A percentile compares a stretch with the other conserved stretches of the same genome.
These are phyloP conservation scores for Gerris buenoi DNA, from an alignment of 1,140 invertebrate genomes.

Conservation along the genomic window DNA sequence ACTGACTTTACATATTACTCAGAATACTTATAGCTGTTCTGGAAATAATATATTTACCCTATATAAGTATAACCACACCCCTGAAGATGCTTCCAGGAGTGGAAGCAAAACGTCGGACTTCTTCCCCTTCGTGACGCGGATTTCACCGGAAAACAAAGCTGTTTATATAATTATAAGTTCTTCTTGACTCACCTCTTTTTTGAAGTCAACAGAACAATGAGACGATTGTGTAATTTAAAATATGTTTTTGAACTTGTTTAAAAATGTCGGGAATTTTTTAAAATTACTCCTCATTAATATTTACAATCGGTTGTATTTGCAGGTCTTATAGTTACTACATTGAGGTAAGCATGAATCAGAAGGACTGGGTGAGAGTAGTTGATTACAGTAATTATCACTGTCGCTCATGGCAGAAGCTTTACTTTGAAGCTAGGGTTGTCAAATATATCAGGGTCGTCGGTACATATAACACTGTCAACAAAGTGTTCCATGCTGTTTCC, in stretches of 20 bases:
- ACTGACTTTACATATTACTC: too few species aligned
- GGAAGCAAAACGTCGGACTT: too few species aligned
- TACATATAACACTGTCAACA: constrained; percentile 90
- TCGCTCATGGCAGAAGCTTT: constrained; percentile 90
- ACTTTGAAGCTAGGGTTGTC: constrained; percentile 79
- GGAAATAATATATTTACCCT: too few species aligned
- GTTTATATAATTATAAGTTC: too few species aligned
- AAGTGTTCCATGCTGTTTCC: constrained; percentile 84
- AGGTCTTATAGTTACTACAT: constrained; percentile 92
- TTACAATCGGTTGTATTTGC: constrained; percentile 21
- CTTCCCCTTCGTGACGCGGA: too few species aligned
- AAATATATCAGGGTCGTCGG: constrained; percentile 79
- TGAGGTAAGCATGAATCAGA: constrained; percentile 89
- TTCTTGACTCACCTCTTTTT: too few species aligned
- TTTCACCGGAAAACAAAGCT: too few species aligned
- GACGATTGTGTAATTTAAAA: background rate
- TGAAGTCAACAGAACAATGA: background rate
- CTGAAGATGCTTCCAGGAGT: too few species aligned
- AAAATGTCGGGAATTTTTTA: background rate
- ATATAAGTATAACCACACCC: too few species aligned
- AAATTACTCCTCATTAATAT: background rate
- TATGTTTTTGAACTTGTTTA: background rate
- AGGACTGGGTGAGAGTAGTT: constrained; percentile 83
- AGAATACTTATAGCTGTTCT: too few species aligned
- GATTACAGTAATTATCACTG: constrained; percentile 85